phyloP scores from a whole-genome alignment of 2,888 invertebrate genomes.

The Cephus spinipes region DNA sequence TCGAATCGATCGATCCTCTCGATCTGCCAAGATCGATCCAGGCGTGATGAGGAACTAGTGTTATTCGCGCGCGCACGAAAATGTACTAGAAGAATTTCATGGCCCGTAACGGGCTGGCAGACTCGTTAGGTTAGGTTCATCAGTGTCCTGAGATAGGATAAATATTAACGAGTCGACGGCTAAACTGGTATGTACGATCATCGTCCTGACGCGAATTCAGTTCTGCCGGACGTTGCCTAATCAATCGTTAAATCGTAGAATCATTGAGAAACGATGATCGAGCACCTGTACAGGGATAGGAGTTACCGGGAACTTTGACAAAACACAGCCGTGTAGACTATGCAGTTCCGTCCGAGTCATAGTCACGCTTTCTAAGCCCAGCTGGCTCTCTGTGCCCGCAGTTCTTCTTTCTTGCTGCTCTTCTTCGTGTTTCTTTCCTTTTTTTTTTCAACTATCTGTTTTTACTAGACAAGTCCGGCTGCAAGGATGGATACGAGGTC shows the following conservation, averaged over 20 bases:
- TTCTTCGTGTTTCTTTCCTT: background rate
- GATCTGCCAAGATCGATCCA: background rate
- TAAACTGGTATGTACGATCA: background rate
- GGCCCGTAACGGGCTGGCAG: background rate
- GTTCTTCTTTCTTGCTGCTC: background rate
- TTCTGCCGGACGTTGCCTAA: conserved; percentile 21
- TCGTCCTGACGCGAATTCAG: too few relatives aligned
- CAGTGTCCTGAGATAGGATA: background rate
- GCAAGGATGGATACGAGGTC: conserved; percentile 24
- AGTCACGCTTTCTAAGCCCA: conserved; percentile 43
- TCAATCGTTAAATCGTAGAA: conserved; percentile 33
- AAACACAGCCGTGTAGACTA: background rate
- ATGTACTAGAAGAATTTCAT: background rate
- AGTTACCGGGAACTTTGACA: conserved; percentile 36
- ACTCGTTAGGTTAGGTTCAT: background rate
- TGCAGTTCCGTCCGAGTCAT: conserved; percentile 16
- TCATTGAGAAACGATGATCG: conserved; percentile 34
- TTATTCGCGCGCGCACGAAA: background rate
- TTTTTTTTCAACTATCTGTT: background rate
- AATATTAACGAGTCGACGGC: background rate
- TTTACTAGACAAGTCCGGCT: conserved; percentile 11
- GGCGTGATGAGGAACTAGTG: background rate
- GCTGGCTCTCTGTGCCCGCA: background rate
- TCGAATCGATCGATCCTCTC: background rate
- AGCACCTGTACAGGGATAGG: conserved; percentile 10